Evolutionary conservation across 2,888 invertebrate genomes (phyloP), one percentile per base, ranked within the genome.

Genomic region (Gari tellinella): DNA sequence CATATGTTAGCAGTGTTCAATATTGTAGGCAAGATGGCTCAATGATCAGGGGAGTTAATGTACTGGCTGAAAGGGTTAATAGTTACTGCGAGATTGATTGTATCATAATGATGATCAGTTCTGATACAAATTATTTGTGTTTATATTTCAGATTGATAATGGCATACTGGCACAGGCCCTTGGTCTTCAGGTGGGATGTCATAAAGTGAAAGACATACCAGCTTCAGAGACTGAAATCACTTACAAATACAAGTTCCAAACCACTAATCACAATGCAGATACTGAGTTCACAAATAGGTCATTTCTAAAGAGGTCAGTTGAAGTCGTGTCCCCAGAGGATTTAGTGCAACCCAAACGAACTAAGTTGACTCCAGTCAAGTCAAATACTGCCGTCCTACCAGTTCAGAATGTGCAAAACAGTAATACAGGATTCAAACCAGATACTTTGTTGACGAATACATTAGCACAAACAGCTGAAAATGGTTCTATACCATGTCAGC

Each of bases 191-290:
- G 63, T 72, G 10, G 88, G 88, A 17, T 70, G 66, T 12, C 86
- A 88, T 64, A 83, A 81, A 48, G 85, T 87, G n/a, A 84, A 84
- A 51, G 86, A 85, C 12, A 83, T 87, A 51, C 83, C 83, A 7
- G 72, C 70, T 14, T 75, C 69, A 38, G 87, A 87, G 56, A 55
- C 67, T 19, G 72, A 64, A n/a, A 25, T 67, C 5, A 69, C 81
- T 51, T 86, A 85, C 64, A 82, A 80, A 19, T 82, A 81, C 37
- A 81, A 78, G 48, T 68, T 79, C 21, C 72, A 79, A 41, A 82
- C 81, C 10, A 80, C 83, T 25, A 76, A 81, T 37, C 68, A 64
- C 45, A 52, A 40, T 49, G 65, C 61, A 3, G 46, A 63, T 37
- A 37, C 64, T 21, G 63, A 78, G 17, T 64, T 65, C 45, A 53